These are phyloP conservation scores for Coenonympha glycerion DNA, from an alignment of 2,888 invertebrate species.

Conservation along the genomic window DNA sequence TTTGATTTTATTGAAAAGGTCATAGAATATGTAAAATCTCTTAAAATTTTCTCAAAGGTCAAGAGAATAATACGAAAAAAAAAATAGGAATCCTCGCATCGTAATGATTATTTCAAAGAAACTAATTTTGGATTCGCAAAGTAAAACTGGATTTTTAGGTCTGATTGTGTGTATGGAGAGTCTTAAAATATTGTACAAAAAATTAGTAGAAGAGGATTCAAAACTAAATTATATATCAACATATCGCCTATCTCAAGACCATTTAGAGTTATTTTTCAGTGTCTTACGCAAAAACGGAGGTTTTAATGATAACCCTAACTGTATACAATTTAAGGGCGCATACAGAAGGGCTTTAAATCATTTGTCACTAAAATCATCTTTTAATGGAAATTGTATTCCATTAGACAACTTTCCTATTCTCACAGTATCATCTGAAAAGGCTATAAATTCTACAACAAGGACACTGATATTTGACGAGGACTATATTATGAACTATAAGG, in stretches of 20 bases:
- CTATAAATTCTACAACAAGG: too few species aligned
- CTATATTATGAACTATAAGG: too few species aligned
- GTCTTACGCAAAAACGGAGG: conserved; percentile 26
- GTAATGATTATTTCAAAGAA: too few species aligned
- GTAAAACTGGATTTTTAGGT: too few species aligned
- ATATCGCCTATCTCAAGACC: conserved; percentile 14
- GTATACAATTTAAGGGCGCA: conserved; percentile 22
- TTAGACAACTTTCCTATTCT: conserved; percentile 14
- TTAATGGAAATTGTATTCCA: conserved; percentile 25
- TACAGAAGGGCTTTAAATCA: conserved; percentile 24
- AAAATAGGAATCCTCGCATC: too few species aligned
- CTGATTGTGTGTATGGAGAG: too few species aligned
- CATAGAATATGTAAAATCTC: neutral
- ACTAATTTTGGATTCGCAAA: too few species aligned
- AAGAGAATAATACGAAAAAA: neutral
- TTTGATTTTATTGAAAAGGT: neutral
- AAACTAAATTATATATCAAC: too few species aligned
- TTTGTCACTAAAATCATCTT: conserved; percentile 17
- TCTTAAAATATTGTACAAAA: too few species aligned
- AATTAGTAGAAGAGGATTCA: too few species aligned
- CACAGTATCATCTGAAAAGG: too few species aligned
- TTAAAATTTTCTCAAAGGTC: neutral
- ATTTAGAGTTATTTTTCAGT: conserved; percentile 26
- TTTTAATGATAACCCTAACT: conserved; percentile 28
- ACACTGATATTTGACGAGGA: too few species aligned